Evolutionary conservation across 1,140 invertebrate genomes (phyloP), one percentile per base, ranked within the genome.

Genomic region (Apis florea): DNA sequence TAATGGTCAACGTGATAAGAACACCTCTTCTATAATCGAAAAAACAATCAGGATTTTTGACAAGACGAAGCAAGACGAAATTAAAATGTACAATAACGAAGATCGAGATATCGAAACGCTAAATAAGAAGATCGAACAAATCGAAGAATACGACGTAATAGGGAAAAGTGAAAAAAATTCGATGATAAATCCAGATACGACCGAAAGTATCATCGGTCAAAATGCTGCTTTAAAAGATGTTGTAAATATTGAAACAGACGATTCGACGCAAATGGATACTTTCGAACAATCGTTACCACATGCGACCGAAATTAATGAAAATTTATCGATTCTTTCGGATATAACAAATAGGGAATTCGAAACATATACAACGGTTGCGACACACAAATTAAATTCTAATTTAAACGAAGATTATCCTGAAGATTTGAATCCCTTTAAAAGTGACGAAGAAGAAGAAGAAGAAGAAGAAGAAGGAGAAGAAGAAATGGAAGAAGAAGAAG

Each of bases 361-460:
- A 61, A 8, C 13, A 26, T 26, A 2, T 26, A 19, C 1, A 15
- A 13, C 2, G n/a, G 2, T 19, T 26, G 19, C 1, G 5, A 47
- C 21, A 8, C 64, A 24, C 5, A 15, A 17, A 10, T 9, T 40
- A 26, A 59, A 17, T 53, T 54, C 1, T 26, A 12, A 15, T 59
- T 17, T 2, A 40, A 8, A 64, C 1, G 31, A 90, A 64, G 90
- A 95, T 51, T 98, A 98, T 94, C 97, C 97, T 0, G 94, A 95
- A 67, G 95, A 96, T 84, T 93, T 98, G 70, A 98, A 98, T 95
- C 97, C 97, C 8, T 97, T 97, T 92, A 95, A 91, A 19, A 93
- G 95, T 61, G 96, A 96, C 73, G 95, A 96, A 51, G 95, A 95
- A n/a, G 93, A 89, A 76, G 68, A 3, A 21, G 10, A n/a, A 2